Conservation (phyloP, 2,797 vertebrate genomes). For the Amblyraja radiata region DNA sequence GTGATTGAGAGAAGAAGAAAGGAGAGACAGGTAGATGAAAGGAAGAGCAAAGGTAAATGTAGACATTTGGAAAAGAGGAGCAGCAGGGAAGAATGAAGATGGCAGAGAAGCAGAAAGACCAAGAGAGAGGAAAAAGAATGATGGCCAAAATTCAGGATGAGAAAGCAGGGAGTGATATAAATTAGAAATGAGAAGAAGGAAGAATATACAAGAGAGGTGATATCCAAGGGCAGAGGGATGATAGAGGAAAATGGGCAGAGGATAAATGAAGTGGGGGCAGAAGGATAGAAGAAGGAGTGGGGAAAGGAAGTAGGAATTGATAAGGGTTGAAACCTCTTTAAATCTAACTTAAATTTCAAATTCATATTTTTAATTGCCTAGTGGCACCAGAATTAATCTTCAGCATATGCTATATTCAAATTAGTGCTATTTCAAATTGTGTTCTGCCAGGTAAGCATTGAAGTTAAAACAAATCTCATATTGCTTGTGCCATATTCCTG, state of each 20-base stretch:
- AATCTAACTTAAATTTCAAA: too few relatives aligned
- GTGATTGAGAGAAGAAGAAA: background rate
- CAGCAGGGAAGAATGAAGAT: background rate
- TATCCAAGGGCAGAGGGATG: background rate
- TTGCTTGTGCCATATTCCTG: too few relatives aligned
- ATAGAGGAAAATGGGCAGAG: background rate
- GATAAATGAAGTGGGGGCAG: background rate
- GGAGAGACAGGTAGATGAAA: background rate
- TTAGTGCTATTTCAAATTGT: too few relatives aligned
- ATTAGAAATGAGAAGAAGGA: background rate
- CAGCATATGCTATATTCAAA: too few relatives aligned
- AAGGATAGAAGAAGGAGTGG: background rate
- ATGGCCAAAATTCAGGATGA: background rate
- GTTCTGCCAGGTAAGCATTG: too few relatives aligned
- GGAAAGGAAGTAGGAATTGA: background rate
- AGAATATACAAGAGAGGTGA: background rate
- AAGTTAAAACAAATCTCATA: too few relatives aligned
- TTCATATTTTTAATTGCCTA: too few relatives aligned
- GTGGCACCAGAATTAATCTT: too few relatives aligned
- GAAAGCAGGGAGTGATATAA: background rate
- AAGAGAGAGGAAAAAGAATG: background rate
- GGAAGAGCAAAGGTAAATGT: background rate
- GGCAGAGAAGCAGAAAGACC: background rate
- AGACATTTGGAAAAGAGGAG: background rate
- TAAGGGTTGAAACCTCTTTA: too few relatives aligned